These are phyloP conservation scores for Andrena chrysosceles DNA, from an alignment of 2,888 invertebrate species.

Conservation along the genomic window DNA sequence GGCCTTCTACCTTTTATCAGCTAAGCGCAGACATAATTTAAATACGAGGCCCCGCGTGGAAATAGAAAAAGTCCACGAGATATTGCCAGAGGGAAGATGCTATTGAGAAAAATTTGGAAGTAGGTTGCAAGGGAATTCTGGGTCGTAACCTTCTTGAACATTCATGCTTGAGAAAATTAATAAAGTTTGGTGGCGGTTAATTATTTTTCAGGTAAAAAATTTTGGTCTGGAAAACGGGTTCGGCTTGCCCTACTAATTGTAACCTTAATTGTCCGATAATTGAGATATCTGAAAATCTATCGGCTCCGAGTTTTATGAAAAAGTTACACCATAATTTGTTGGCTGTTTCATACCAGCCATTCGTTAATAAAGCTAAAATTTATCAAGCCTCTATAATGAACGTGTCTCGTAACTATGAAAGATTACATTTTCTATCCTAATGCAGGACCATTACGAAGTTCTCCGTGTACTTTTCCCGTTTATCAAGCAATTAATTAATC, in stretches of 20 bases:
- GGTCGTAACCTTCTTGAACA: constrained; percentile 1
- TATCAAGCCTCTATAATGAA: constrained; percentile 22
- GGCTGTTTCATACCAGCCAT: not conserved
- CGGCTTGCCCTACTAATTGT: not conserved
- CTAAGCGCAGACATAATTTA: constrained; percentile 64
- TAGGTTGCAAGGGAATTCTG: constrained; percentile 35
- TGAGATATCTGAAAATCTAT: constrained; percentile 2
- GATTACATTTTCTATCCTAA: constrained; percentile 13
- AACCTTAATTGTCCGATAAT: not conserved
- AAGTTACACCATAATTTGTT: not conserved
- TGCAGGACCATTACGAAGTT: not conserved
- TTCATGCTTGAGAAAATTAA: constrained; percentile 3
- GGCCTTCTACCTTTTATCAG: constrained; percentile 65
- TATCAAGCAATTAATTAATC: constrained; percentile 22
- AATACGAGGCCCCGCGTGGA: constrained; percentile 45
- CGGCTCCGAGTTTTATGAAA: constrained; percentile 25
- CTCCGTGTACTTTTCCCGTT: not conserved
- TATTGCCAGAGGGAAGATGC: constrained; percentile 46
- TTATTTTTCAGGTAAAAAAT: not conserved
- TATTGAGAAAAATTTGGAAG: constrained; percentile 49
- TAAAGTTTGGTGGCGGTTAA: constrained; percentile 2
- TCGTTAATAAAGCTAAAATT: constrained; percentile 44
- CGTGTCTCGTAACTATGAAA: constrained; percentile 13
- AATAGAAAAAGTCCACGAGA: constrained; percentile 31
- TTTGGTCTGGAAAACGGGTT: not conserved